These are phyloP conservation scores for Hephaestus fuliginosus DNA, from an alignment of 2,797 vertebrate genomes.

Conservation along the genomic window DNA sequence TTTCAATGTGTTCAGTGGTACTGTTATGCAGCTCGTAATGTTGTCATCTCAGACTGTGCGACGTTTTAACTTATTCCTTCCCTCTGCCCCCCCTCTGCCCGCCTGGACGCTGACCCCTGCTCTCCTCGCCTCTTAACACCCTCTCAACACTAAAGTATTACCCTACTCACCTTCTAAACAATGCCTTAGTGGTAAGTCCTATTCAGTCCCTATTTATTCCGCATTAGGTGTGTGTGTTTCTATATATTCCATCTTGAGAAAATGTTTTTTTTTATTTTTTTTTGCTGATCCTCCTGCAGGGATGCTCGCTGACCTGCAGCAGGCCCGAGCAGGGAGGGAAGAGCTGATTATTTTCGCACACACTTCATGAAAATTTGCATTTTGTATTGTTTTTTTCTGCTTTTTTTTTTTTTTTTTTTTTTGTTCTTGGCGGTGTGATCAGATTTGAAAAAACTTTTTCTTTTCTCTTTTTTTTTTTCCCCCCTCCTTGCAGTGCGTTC, in stretches of 20 bases:
- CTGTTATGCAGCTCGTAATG: constrained; percentile 66
- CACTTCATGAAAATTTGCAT: constrained; percentile 31
- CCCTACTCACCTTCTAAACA: constrained; percentile 87
- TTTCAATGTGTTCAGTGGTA: constrained; percentile 57
- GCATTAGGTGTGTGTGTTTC: constrained; percentile 74
- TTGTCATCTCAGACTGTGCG: constrained; percentile 77
- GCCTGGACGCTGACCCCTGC: constrained; percentile 85
- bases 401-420: constrained; percentile 26
- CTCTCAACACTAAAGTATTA: constrained; percentile 86
- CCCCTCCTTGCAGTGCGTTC: background rate
- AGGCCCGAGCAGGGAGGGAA: constrained; percentile 11
- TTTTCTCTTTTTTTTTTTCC: background rate
- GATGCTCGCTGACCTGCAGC: constrained; percentile 43
- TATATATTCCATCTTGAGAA: constrained; percentile 47
- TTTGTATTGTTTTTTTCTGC: background rate
- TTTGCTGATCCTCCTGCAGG: constrained; percentile 34
- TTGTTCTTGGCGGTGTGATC: constrained; percentile 5
- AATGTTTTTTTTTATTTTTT: constrained; percentile 38
- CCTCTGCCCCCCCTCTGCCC: constrained; percentile 83
- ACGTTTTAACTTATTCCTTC: constrained; percentile 85
- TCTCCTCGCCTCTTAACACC: constrained; percentile 83
- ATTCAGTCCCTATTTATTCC: constrained; percentile 80
- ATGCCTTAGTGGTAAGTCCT: constrained; percentile 87
- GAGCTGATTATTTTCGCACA: constrained; percentile 21
- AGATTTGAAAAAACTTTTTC: background rate